These are phyloP conservation scores for Dascillus cervinus DNA, from an alignment of 2,888 invertebrate species.

Conservation along the genomic window DNA sequence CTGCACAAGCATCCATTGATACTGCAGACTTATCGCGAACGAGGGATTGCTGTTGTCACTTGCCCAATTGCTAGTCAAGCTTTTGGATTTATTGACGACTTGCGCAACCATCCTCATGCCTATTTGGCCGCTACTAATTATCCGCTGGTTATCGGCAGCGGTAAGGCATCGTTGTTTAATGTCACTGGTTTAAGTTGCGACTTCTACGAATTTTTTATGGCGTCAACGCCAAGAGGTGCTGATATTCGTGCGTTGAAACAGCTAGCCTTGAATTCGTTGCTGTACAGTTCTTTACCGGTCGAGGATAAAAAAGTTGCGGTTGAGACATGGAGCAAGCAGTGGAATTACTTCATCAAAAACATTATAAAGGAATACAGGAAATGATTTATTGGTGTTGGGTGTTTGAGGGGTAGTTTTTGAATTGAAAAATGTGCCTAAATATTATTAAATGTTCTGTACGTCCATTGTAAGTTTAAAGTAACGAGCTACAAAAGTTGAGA, in stretches of 20 bases:
- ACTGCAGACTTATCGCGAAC: slow-evolving; percentile 46
- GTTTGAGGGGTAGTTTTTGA: no score
- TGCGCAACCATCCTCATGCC: slow-evolving; percentile 63
- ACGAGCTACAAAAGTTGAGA: no score
- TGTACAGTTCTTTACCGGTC: slow-evolving; percentile 51
- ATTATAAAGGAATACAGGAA: slow-evolving; percentile 1
- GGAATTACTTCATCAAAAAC: slow-evolving; percentile 48
- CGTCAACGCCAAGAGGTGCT: slow-evolving; percentile 54
- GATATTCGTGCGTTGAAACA: slow-evolving; percentile 62
- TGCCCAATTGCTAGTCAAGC: slow-evolving; percentile 65
- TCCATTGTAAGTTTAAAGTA: no score
- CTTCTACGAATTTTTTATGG: slow-evolving; percentile 65
- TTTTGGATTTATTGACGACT: slow-evolving; percentile 56
- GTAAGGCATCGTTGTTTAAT: slow-evolving; percentile 68
- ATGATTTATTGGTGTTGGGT: no score
- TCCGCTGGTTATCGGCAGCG: slow-evolving; percentile 63
- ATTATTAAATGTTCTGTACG: no score
- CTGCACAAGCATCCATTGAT: slow-evolving; percentile 59
- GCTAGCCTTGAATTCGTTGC: slow-evolving; percentile 60
- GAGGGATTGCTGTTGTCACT: slow-evolving; percentile 60
- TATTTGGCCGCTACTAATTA: slow-evolving; percentile 53
- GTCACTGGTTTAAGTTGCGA: slow-evolving; percentile 60
- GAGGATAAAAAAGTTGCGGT: slow-evolving; percentile 44
- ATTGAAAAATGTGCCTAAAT: no score
- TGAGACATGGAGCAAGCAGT: slow-evolving; percentile 45